These are phyloP conservation scores for Merops nubicus DNA, from an alignment of 2,113 vertebrate genomes.

Conservation along the genomic window DNA sequence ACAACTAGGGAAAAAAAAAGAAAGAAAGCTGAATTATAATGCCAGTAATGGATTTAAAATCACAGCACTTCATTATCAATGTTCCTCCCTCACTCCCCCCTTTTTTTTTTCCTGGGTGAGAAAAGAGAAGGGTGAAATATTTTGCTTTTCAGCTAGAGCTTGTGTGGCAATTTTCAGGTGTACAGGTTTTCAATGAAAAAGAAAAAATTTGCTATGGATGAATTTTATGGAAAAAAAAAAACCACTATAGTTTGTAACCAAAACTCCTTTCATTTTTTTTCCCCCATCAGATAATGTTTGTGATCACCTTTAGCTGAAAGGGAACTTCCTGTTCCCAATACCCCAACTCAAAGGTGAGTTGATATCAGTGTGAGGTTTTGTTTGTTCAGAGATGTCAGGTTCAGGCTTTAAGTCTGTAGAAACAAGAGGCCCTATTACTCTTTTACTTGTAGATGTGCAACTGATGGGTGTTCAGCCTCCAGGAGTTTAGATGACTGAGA, in stretches of 20 bases:
- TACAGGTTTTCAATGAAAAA: not conserved
- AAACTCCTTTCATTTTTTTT: not conserved
- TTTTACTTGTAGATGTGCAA: slow-evolving; percentile 40
- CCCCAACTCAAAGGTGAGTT: not conserved
- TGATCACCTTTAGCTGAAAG: not conserved
- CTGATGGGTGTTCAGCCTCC: slow-evolving; percentile 49
- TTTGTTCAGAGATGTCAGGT: slow-evolving; percentile 32
- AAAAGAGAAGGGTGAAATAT: not conserved
- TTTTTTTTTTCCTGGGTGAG: not conserved
- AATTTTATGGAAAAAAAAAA: not conserved
- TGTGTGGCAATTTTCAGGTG: not conserved
- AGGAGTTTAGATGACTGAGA: slow-evolving; percentile 56
- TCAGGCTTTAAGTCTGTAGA: slow-evolving; percentile 33
- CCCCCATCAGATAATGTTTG: not conserved
- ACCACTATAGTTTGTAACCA: not conserved
- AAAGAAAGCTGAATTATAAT: not conserved
- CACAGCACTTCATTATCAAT: not conserved
- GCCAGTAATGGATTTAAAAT: not conserved
- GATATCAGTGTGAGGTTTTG: slow-evolving; percentile 19
- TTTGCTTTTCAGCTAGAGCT: not conserved
- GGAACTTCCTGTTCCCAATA: not conserved
- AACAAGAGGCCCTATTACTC: slow-evolving; percentile 18
- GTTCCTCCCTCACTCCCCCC: too few species aligned
- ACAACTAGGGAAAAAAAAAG: not conserved
- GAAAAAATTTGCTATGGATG: not conserved